Base-by-base conservation (phyloP, 23 tunicate species). In the Pegea sp. region DNA sequence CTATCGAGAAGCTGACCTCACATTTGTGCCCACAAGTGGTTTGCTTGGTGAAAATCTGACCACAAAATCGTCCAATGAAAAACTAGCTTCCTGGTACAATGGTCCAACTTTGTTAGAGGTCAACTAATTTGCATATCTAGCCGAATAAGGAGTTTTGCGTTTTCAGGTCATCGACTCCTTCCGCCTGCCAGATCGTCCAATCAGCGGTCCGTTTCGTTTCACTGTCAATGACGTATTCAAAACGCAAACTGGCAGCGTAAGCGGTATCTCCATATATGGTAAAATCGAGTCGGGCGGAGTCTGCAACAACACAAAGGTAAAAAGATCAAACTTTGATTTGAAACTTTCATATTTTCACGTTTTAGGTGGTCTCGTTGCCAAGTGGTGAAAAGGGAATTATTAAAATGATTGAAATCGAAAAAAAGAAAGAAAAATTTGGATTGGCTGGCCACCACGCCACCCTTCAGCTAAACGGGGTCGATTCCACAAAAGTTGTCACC, bases 221-320 rank as follows among this genome's bases (percentile, higher is more conserved):
- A 68, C 76, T 58, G 95, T 84, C 22, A 73, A 65, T 42, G 84
- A 84, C 33, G 95, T 84, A n/a, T 79, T 62, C 22, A 72, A 73
- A 22, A 80, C 75, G 22, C 93, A 80, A 50, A 76, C 78, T 1
- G 46, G 13, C 46, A 38, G 16, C 46, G 16, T 38, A 38, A 74
- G 77, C 31, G 95, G 95, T 18, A 63, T 84, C 22, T 67, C 58
- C 31, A 29, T 84, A 33, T 63, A 64, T 44, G 95, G 95, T 1
- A 84, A 84, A 74, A 58, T 84, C n/a, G 84, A 73, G 59, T 60
- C 95, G 22, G 95, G 95, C 46, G 95, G 95, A 1, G 53, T 84
- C 22, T 58, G 61, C 30, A 67, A 66, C 2, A 51, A 51, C 25
- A 74, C 72, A 32, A 74, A 84, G 76, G 71, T 84, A n/a, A n/a